Base-by-base conservation (phyloP, 2,888 invertebrate species). In the Ashinkailepas kermadecensis region DNA sequence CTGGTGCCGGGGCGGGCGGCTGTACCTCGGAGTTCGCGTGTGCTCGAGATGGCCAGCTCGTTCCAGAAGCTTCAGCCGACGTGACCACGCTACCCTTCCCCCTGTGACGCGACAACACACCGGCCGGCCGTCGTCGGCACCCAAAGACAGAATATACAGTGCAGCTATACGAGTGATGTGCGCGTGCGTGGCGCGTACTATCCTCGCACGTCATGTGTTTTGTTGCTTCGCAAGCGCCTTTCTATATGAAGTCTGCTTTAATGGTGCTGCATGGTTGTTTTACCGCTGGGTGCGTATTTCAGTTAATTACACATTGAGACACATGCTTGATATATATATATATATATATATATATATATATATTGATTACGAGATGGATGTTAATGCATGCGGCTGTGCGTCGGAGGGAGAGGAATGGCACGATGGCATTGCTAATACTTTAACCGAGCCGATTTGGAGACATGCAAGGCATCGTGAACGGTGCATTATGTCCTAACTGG, bases 11-110 rank as follows among this genome's bases (percentile, higher is more conserved):
- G 15, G 6, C 74, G 74, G 3, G 59, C 64, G n/a, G 78, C 67
- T 18, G 79, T 23, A 81, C 83, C 15, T 82, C 83, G 84, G 11
- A 84, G 82, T 82, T 83, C 83, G 80, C 83, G 83, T 56, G 84
- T 84, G 10, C 82, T 84, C 7, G 84, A 83, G 70, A 84, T 84
- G 84, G 84, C 84, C 81, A 84, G 78, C 79, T 83, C 83, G 81
- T 84, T 84, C 81, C 84, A 84, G 80, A 84, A 84, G 80, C 83
- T 84, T 59, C 84, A 83, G 80, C 74, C 74, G 18, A 74, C 74
- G 54, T 74, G 74, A 74, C 74, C 70, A 15, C 10, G 13, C 11
- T 1, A 15, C 39, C 39, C 23, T 1, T 4, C 67, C 25, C 11
- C 12, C 39, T 39, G 39, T 39, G 39, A 39, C 39, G 39, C 39